Percentiles rank a stretch among this genome's conserved stretches.
phyloP scores from a whole-genome alignment of 1,140 invertebrate genomes.

The Vanessa atalanta region DNA sequence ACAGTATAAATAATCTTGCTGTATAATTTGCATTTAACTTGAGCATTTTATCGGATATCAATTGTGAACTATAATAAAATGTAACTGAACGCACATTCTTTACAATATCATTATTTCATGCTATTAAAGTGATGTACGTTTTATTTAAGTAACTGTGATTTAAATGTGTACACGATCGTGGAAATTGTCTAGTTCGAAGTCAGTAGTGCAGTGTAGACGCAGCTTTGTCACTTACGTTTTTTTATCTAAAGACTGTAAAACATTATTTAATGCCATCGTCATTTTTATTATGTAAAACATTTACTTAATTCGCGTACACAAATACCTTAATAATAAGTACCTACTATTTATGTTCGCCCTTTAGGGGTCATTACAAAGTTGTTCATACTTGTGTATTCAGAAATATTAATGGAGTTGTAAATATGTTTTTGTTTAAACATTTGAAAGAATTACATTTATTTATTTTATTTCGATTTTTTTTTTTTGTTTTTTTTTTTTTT shows the following conservation, averaged over 20 bases:
- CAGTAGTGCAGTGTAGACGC: background rate
- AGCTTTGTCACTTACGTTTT: background rate
- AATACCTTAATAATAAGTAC: background rate
- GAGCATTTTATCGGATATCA: background rate
- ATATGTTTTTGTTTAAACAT: conserved; percentile 66
- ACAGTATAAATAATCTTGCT: conserved; percentile 7
- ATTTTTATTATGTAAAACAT: conserved; percentile 35
- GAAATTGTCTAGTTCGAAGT: conserved; percentile 1
- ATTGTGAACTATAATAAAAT: background rate
- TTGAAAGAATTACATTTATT: conserved; percentile 77
- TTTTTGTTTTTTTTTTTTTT: conserved; percentile 72
- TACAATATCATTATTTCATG: background rate
- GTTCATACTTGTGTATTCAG: conserved; percentile 29
- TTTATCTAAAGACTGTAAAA: conserved; percentile 2
- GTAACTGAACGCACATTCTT: conserved; percentile 3
- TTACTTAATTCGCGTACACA: conserved; percentile 52
- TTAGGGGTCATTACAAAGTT: conserved; percentile 24
- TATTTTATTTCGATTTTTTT: conserved; percentile 75
- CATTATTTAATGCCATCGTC: conserved; percentile 11
- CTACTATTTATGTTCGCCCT: conserved; percentile 12
- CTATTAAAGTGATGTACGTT: background rate
- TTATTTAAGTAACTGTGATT: conserved; percentile 14
- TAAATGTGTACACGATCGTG: conserved; percentile 6
- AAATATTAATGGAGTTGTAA: conserved; percentile 72
- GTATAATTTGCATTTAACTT: conserved; percentile 10